Conservation (phyloP, 2,888 invertebrate species). For the Perdita meconis region DNA sequence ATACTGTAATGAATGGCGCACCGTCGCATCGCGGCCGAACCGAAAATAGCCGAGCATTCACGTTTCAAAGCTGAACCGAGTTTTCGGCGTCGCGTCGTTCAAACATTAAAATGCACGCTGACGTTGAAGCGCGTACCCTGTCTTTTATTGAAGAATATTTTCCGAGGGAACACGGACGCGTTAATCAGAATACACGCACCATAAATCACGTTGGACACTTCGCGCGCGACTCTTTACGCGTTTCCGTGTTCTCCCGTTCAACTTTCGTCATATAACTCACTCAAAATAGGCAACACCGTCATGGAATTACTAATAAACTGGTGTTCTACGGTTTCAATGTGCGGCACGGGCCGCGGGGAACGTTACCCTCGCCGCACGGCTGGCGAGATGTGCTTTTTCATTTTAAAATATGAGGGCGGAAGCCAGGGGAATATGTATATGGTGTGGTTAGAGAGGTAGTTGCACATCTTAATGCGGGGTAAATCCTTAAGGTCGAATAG, state of each 20-base stretch:
- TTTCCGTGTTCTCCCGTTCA: neutral
- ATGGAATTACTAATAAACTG: conserved; percentile 7
- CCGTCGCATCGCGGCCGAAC: neutral
- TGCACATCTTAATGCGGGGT: too few species aligned
- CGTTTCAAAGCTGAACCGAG: conserved; percentile 24
- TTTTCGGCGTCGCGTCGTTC: conserved; percentile 17
- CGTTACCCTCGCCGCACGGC: neutral
- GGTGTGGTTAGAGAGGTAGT: too few species aligned
- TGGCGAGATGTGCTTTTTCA: neutral
- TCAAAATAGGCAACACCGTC: neutral
- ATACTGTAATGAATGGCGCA: conserved; percentile 41
- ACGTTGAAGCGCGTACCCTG: neutral
- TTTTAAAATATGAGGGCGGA: too few species aligned
- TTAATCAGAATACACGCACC: neutral
- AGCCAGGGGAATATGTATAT: too few species aligned
- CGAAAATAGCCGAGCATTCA: conserved; percentile 32
- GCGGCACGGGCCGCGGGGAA: neutral
- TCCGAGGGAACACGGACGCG: neutral
- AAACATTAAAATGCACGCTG: conserved; percentile 12
- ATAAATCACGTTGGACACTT: neutral
- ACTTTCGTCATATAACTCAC: neutral
- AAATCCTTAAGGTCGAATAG: too few species aligned
- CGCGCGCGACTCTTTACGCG: neutral
- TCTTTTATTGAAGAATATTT: neutral
- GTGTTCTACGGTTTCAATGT: neutral